Percentiles rank a stretch among this genome's conserved stretches.
Evolutionary conservation across 1,140 invertebrate genomes (phyloP).

Genomic region (Doryteuthis pealeii): DNA sequence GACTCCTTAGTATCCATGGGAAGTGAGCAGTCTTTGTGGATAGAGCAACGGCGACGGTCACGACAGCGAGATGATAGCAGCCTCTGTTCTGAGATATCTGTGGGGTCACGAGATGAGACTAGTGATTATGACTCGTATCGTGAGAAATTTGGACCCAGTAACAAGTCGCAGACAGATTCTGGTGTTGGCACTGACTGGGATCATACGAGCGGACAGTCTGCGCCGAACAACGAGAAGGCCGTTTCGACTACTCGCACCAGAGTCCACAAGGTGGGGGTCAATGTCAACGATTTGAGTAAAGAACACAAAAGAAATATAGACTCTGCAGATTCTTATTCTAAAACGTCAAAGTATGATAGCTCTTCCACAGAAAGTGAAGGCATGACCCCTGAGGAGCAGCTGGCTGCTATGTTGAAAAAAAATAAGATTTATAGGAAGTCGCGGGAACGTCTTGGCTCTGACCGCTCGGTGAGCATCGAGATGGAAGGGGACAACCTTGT

Average conservation of each 20-base stretch:
- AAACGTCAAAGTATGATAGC: conserved; percentile 18
- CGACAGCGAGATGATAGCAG: conserved; percentile 28
- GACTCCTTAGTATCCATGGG: conserved; percentile 34
- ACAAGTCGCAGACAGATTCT: conserved; percentile 48
- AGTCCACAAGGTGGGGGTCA: conserved; percentile 36
- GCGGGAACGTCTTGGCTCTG: conserved; percentile 22
- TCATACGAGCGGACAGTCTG: background rate
- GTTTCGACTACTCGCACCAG: conserved; percentile 23
- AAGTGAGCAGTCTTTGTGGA: conserved; percentile 12
- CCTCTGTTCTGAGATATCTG: conserved; percentile 40
- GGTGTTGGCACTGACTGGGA: conserved; percentile 39
- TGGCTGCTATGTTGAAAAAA: conserved; percentile 46
- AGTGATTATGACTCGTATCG: conserved; percentile 34
- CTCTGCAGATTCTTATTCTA: conserved; percentile 18
- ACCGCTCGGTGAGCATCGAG: conserved; percentile 49
- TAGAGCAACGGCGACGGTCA: conserved; percentile 4
- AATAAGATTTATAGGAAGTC: conserved; percentile 46
- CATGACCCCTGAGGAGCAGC: conserved; percentile 45
- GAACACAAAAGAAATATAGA: conserved; percentile 30
- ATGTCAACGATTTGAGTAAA: conserved; percentile 46
- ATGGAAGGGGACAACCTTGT: conserved; percentile 58
- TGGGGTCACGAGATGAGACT: conserved; percentile 37
- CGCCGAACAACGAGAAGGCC: conserved; percentile 49
- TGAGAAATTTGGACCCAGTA: conserved; percentile 43
- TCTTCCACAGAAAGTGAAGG: conserved; percentile 42